phyloP scores from a whole-genome alignment of 30 jellyfish, hydroid and myxozoan genomes.

The Mastigias papua region DNA sequence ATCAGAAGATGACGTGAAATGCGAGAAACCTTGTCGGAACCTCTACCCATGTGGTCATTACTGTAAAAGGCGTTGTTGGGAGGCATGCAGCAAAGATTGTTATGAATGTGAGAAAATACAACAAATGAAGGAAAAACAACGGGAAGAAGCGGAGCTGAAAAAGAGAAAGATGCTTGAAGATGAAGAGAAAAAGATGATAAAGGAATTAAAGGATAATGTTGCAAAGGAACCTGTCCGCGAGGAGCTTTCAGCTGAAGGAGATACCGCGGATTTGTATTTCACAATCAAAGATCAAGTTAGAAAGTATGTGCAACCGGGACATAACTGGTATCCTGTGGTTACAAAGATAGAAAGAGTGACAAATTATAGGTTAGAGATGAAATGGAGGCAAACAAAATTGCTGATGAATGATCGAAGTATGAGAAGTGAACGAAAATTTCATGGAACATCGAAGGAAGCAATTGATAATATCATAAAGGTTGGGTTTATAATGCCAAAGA shows the following conservation, averaged over 20 bases:
- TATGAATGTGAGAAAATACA: slow-evolving; percentile 13
- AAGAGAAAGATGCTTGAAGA: background rate
- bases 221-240: slow-evolving; percentile 3
- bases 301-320: slow-evolving; percentile 65
- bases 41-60: slow-evolving; percentile 45
- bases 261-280: slow-evolving; percentile 52
- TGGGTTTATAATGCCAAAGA: slow-evolving; percentile 75
- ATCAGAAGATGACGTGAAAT: slow-evolving; percentile 31
- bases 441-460: slow-evolving; percentile 79
- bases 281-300: slow-evolving; percentile 72
- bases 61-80: slow-evolving; percentile 45
- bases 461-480: slow-evolving; percentile 49
- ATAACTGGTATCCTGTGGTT: slow-evolving; percentile 75
- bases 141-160: slow-evolving; percentile 34
- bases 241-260: slow-evolving; percentile 46
- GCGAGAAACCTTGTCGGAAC: slow-evolving; percentile 47
- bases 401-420: slow-evolving; percentile 28
- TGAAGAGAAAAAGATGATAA: slow-evolving; percentile 19
- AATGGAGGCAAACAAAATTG: slow-evolving; percentile 45
- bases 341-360: slow-evolving; percentile 75
- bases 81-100: slow-evolving; percentile 26
- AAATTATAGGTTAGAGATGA: slow-evolving; percentile 50
- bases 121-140: background rate
- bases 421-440: slow-evolving; percentile 58
- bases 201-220: background rate